These are phyloP conservation scores for Choloepus didactylus DNA, from an alignment of 2,797 vertebrate species.

Conservation along the genomic window DNA sequence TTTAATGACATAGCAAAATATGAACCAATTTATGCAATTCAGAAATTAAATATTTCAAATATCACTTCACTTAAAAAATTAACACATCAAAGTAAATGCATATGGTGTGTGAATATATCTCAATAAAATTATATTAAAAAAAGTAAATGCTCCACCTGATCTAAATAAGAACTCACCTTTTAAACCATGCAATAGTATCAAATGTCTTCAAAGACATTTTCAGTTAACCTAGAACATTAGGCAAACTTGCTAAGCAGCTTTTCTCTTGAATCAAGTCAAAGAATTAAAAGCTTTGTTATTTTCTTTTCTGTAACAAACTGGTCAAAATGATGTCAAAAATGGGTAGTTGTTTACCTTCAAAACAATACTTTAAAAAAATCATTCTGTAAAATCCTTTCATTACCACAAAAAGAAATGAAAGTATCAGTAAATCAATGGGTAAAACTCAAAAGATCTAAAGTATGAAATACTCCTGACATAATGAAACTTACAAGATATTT, in stretches of 20 bases:
- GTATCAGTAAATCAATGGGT: background rate
- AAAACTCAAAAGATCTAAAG: slow-evolving; percentile 3
- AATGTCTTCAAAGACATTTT: slow-evolving; percentile 19
- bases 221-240: slow-evolving; percentile 1
- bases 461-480: background rate
- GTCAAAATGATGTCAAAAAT: background rate
- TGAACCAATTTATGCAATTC: slow-evolving; percentile 40
- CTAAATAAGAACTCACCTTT: slow-evolving; percentile 34
- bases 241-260: background rate
- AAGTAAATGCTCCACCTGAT: slow-evolving; percentile 5
- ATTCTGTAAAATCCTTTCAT: background rate
- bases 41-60: slow-evolving; percentile 54
- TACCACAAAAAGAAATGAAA: background rate
- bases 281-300: background rate
- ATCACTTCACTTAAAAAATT: slow-evolving; percentile 36
- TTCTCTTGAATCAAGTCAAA: slow-evolving; percentile 13
- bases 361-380: slow-evolving; percentile 23
- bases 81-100: background rate
- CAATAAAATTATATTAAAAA: background rate
- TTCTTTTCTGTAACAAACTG: slow-evolving; percentile 8
- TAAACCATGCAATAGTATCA: background rate
- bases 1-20: slow-evolving; percentile 59
- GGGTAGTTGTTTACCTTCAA: background rate
- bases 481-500: background rate
- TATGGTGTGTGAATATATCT: too few species aligned